Evolutionary conservation across 2,888 invertebrate species (phyloP), one percentile per base, ranked within the genome.

Genomic region (Agriopis marginaria): DNA sequence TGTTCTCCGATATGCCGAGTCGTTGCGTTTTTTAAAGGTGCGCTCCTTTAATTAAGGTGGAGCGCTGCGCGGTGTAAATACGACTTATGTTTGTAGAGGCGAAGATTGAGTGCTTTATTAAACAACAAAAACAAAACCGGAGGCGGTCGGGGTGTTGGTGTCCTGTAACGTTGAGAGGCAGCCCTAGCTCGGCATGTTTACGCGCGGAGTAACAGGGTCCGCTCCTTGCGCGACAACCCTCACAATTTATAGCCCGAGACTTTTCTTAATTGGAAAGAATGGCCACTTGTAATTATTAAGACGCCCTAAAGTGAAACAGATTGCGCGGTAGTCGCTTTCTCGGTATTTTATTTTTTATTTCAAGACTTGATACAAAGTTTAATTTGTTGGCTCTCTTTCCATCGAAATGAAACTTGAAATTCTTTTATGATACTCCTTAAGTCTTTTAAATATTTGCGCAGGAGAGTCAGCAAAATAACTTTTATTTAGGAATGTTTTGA

Each of bases 251-350:
- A 88, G 92, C 90, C 85, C 84, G 88, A 90, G 93, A 92, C 91
- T 92, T 92, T 91, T 92, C 93, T 93, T 94, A 94, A 94, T 94
- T 93, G 93, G 92, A 93, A 93, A 91, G 91, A 93, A 94, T 92
- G 92, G 93, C 92, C 92, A 94, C 93, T 93, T 93, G 93, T 92
- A 93, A 93, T 94, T 93, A 93, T 93, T 93, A 93, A 93, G 92
- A 91, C 92, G 90, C 90, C 90, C 91, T 91, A 92, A 93, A 93
- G 92, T 92, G 93, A 93, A 93, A 93, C 93, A 93, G 93, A 94
- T 94, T 93, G 93, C 89, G 85, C 88, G 88, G 87, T 87, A 89
- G 86, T 85, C 85, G 86, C 85, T 84, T 85, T 81, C 86, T 79
- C 72, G 79, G 76, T 79, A 79, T 83, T 85, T 83, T 86, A 81